These are phyloP conservation scores for Epicauta chinensis DNA, from an alignment of 1,140 invertebrate species.

Conservation along the genomic window DNA sequence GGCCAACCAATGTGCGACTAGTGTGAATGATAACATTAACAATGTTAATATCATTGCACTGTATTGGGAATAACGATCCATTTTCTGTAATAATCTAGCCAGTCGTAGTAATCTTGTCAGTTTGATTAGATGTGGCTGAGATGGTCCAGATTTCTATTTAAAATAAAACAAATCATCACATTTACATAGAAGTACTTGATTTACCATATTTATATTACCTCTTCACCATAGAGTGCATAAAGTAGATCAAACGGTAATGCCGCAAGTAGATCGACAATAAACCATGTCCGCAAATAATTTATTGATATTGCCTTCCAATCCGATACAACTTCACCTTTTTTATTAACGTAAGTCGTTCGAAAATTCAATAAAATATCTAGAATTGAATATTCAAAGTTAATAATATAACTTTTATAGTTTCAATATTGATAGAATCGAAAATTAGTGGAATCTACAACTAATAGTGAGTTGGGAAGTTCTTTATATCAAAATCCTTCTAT, in stretches of 20 bases:
- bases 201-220: conserved; percentile 51
- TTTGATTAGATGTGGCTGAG: conserved; percentile 91
- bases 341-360: conserved; percentile 96
- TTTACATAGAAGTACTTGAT: conserved; percentile 19
- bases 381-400: conserved; percentile 34
- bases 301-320: conserved; percentile 80
- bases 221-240: conserved; percentile 77
- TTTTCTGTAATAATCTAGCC: conserved; percentile 91
- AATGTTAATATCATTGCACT: conserved; percentile 93
- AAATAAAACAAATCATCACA: too few relatives aligned
- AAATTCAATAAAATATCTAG: conserved; percentile 97
- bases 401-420: too few relatives aligned
- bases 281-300: conserved; percentile 94
- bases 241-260: conserved; percentile 96
- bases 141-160: conserved; percentile 55
- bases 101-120: conserved; percentile 86
- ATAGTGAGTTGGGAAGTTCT: too few relatives aligned
- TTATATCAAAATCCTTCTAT: too few relatives aligned
- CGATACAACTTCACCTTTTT: conserved; percentile 97
- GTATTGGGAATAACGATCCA: conserved; percentile 96
- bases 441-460: too few relatives aligned
- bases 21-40: conserved; percentile 91
- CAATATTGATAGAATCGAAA: too few relatives aligned
- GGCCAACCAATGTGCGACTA: conserved; percentile 98
- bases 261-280: conserved; percentile 89